Evolutionary conservation across 2,113 vertebrate species (phyloP).

Genomic region (Eleginops maclovinus): DNA sequence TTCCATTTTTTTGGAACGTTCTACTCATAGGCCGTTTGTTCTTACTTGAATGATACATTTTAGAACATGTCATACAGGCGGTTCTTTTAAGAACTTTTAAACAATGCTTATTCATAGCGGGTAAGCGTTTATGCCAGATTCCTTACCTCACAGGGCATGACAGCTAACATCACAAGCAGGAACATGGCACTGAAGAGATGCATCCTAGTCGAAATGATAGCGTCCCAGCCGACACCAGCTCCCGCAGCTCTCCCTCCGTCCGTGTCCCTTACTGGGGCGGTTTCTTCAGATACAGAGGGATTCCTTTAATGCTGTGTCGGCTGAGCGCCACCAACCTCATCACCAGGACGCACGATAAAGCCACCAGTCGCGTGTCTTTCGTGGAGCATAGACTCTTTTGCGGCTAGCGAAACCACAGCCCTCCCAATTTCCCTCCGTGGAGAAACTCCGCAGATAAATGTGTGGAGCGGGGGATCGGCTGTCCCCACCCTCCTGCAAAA

Average conservation of each 20-base stretch:
- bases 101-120: slow-evolving; percentile 44
- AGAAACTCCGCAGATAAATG: slow-evolving; percentile 35
- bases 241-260: slow-evolving; percentile 50
- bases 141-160: slow-evolving; percentile 82
- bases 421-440: background rate
- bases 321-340: slow-evolving; percentile 83
- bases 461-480: slow-evolving; percentile 10
- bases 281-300: slow-evolving; percentile 75
- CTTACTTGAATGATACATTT: background rate
- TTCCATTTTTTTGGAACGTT: too few species aligned
- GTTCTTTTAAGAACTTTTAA: slow-evolving; percentile 63
- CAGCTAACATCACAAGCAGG: slow-evolving; percentile 86
- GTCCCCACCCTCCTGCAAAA: slow-evolving; percentile 48
- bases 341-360: slow-evolving; percentile 76
- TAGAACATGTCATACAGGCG: background rate
- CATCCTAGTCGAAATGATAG: slow-evolving; percentile 82
- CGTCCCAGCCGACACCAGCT: slow-evolving; percentile 64
- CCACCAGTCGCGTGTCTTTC: slow-evolving; percentile 58
- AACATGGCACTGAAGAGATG: slow-evolving; percentile 88
- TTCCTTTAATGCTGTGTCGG: slow-evolving; percentile 73
- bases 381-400: slow-evolving; percentile 46
- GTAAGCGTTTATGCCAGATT: slow-evolving; percentile 18
- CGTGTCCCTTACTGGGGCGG: slow-evolving; percentile 70
- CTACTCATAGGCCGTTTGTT: background rate
- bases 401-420: slow-evolving; percentile 13